Conservation (phyloP, 2,888 invertebrate species). For the Drosophila koepferae region DNA sequence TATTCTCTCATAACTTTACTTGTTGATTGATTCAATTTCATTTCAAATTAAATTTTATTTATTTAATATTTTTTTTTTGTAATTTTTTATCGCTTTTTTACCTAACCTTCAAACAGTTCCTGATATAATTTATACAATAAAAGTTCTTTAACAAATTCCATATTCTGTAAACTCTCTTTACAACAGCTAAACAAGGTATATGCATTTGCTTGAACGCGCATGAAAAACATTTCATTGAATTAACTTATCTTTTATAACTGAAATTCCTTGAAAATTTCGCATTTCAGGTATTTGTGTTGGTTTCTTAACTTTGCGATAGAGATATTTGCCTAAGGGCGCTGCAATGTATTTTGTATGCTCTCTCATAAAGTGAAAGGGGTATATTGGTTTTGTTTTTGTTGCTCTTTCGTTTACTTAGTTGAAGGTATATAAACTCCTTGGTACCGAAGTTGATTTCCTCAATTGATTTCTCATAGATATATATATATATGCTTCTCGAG, state of each 20-base stretch:
- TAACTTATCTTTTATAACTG: constrained; percentile 18
- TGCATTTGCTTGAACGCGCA: not conserved
- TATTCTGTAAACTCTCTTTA: not conserved
- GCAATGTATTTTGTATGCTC: not conserved
- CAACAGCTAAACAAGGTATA: no score
- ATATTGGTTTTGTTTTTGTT: not conserved
- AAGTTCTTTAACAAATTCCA: not conserved
- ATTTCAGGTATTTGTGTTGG: constrained; percentile 14
- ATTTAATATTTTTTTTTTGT: no score
- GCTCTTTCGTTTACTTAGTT: no score
- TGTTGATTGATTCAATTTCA: no score
- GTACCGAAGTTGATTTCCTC: no score
- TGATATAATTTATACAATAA: no score
- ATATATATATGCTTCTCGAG: no score
- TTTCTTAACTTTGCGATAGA: constrained; percentile 1
- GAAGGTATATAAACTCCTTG: not conserved
- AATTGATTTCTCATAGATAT: no score
- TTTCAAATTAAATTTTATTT: no score
- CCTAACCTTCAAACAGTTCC: no score
- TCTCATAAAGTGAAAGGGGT: not conserved
- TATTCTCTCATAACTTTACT: no score
- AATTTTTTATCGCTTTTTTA: no score
- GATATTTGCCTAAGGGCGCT: constrained; percentile 14
- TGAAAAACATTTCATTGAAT: constrained; percentile 16
- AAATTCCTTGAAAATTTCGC: constrained; percentile 36